Conservation (phyloP, 2,888 invertebrate species). For the Hemaris fuciformis region DNA sequence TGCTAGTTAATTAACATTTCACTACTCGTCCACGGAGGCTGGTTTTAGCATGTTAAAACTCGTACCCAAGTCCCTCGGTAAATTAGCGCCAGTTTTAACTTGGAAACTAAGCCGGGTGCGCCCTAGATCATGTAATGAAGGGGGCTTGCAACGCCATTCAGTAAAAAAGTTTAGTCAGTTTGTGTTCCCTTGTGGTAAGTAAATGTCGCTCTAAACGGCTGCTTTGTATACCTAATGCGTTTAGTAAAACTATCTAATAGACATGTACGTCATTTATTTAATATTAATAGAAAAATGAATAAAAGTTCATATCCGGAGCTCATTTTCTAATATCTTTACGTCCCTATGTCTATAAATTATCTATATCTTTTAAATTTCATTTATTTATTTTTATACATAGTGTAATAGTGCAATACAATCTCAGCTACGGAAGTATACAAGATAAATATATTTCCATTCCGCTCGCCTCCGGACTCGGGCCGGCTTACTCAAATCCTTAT, state of each 20-base stretch:
- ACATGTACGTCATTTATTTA: too few species aligned
- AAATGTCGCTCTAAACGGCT: too few species aligned
- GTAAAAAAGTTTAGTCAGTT: neutral
- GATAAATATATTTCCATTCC: constrained; percentile 8
- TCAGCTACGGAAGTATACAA: constrained; percentile 9
- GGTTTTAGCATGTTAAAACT: constrained; percentile 18
- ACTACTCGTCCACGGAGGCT: constrained; percentile 17
- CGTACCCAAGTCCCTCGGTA: constrained; percentile 20
- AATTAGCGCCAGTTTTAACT: constrained; percentile 17
- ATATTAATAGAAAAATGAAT: too few species aligned
- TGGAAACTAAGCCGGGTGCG: constrained; percentile 13
- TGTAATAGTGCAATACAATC: neutral
- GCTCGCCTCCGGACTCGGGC: neutral
- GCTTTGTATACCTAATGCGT: too few species aligned
- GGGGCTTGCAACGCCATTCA: neutral
- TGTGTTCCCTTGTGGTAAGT: neutral
- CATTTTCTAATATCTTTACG: too few species aligned
- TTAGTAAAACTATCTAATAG: too few species aligned
- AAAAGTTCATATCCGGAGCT: too few species aligned
- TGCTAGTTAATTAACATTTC: constrained; percentile 25
- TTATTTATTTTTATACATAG: too few species aligned
- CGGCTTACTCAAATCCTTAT: constrained; percentile 7
- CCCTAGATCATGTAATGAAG: constrained; percentile 8
- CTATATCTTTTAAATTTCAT: too few species aligned
- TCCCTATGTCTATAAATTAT: too few species aligned